phyloP scores from a whole-genome alignment of 2,113 vertebrate species.

The Columba livia region DNA sequence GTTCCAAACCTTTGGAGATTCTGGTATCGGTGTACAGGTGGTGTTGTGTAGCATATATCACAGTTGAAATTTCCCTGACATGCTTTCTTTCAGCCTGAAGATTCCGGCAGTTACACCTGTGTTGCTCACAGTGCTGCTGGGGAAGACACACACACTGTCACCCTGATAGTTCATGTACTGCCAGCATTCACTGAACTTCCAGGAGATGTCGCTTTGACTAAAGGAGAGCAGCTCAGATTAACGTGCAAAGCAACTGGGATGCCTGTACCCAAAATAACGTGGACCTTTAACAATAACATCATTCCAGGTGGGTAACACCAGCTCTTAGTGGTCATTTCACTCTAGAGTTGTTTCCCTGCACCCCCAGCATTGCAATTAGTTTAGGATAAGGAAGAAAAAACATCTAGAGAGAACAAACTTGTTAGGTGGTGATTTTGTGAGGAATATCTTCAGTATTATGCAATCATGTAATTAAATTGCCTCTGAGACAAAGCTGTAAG shows the following conservation, averaged over 20 bases:
- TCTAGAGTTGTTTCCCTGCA: neutral
- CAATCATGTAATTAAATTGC: neutral
- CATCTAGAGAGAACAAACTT: neutral
- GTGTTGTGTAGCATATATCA: neutral
- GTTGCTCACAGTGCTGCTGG: constrained; percentile 85
- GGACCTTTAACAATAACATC: constrained; percentile 94
- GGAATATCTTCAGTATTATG: neutral
- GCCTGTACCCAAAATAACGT: constrained; percentile 87
- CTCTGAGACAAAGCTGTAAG: neutral
- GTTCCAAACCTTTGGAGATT: neutral
- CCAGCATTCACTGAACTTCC: constrained; percentile 89
- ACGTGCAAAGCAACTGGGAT: constrained; percentile 84
- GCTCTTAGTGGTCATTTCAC: neutral
- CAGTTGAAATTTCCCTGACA: neutral
- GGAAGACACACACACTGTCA: constrained; percentile 78
- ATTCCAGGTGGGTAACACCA: constrained; percentile 81
- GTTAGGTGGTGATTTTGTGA: neutral
- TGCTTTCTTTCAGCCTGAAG: constrained; percentile 78
- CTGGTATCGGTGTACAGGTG: neutral
- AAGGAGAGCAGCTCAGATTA: constrained; percentile 87
- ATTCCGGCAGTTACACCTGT: constrained; percentile 90
- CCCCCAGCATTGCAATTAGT: neutral
- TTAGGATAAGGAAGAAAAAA: neutral
- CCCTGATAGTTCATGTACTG: constrained; percentile 82
- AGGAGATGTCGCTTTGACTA: constrained; percentile 87